These are phyloP conservation scores for Oscheius sp. DNA, from an alignment of 1,140 invertebrate species.

Conservation along the genomic window DNA sequence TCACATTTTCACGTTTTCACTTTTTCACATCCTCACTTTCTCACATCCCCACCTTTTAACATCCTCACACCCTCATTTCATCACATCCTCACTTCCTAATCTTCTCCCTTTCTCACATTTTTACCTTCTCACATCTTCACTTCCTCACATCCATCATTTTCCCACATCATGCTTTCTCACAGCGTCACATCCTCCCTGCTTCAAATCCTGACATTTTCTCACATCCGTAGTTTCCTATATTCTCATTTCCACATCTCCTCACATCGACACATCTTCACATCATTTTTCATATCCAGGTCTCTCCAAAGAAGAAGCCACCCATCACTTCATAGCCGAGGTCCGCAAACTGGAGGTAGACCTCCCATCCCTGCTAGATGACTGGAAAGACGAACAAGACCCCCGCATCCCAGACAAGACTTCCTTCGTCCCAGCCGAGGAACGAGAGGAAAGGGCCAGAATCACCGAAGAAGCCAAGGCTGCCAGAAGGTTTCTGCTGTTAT, in stretches of 20 bases:
- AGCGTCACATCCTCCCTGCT: not conserved
- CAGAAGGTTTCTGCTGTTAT: constrained; percentile 4
- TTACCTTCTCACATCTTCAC: no score
- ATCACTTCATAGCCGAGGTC: constrained; percentile 44
- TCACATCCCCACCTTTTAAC: not conserved
- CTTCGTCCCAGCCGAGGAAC: constrained; percentile 20
- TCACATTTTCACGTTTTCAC: not conserved
- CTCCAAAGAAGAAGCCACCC: constrained; percentile 30
- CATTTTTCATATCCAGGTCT: constrained; percentile 33
- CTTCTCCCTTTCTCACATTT: no score
- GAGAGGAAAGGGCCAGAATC: not conserved
- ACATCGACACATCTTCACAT: not conserved
- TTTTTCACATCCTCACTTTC: not conserved
- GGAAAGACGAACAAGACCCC: constrained; percentile 36
- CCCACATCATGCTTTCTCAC: not conserved
- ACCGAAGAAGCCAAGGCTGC: constrained; percentile 10
- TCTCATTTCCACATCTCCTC: not conserved
- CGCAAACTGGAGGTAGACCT: constrained; percentile 27
- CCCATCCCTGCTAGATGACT: constrained; percentile 34
- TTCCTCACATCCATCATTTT: no score
- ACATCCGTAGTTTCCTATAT: not conserved
- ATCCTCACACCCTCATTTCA: not conserved
- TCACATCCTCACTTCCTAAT: not conserved
- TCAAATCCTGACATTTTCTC: not conserved
- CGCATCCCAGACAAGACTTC: constrained; percentile 25